phyloP scores from a whole-genome alignment of 2,888 invertebrate species.

The Nudaria mundana region DNA sequence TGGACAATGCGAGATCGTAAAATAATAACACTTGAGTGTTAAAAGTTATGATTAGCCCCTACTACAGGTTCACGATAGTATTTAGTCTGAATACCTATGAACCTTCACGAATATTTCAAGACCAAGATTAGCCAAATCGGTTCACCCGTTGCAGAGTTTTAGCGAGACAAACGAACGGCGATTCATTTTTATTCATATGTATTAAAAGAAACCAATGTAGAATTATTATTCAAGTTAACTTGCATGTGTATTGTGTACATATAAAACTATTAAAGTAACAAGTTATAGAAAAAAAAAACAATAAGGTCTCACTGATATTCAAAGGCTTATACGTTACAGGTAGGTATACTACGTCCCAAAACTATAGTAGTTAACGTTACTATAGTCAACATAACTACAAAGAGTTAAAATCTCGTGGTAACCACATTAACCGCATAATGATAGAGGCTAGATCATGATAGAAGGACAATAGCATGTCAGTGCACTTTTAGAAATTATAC shows the following conservation, averaged over 20 bases:
- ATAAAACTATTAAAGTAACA: too few relatives aligned
- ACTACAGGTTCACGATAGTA: background rate
- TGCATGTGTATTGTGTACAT: too few relatives aligned
- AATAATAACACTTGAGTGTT: constrained; percentile 31
- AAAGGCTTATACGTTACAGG: too few relatives aligned
- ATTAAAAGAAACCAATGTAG: too few relatives aligned
- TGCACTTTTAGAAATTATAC: constrained; percentile 14
- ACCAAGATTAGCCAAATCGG: too few relatives aligned
- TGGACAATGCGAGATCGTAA: constrained; percentile 26
- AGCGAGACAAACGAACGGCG: too few relatives aligned
- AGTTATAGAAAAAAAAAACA: too few relatives aligned
- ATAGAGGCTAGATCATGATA: constrained; percentile 23
- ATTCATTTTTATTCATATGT: too few relatives aligned
- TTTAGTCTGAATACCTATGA: background rate
- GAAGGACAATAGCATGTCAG: constrained; percentile 18
- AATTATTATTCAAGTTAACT: too few relatives aligned
- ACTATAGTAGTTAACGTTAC: background rate
- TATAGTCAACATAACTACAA: background rate
- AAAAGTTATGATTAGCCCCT: constrained; percentile 20
- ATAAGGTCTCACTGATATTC: too few relatives aligned
- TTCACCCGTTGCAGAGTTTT: too few relatives aligned
- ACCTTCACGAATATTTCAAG: too few relatives aligned
- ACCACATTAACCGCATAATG: constrained; percentile 17
- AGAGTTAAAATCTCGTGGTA: background rate
- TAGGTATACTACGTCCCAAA: background rate